These are phyloP conservation scores for Kradibia gibbosae DNA, from an alignment of 1,140 invertebrate genomes.

Conservation along the genomic window DNA sequence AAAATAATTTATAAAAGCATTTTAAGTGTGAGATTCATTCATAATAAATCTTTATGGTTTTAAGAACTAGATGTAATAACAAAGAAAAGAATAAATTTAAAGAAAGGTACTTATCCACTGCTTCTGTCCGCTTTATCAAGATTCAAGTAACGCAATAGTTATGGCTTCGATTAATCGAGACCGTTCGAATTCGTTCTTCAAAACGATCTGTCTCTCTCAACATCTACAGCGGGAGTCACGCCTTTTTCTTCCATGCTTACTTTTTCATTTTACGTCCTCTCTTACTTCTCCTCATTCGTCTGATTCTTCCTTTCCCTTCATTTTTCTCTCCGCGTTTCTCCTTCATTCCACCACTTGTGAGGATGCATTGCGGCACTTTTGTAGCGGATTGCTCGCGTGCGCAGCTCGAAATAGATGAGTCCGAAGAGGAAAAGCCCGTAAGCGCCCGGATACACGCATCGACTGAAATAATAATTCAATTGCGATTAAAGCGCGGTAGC, in stretches of 20 bases:
- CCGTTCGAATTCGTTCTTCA: not conserved
- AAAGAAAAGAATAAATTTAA: constrained; percentile 4
- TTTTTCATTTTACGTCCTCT: too few species aligned
- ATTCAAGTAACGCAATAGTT: constrained; percentile 30
- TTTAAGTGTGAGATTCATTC: constrained; percentile 1
- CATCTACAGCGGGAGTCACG: not conserved
- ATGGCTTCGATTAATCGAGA: constrained; percentile 31
- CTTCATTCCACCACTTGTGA: not conserved
- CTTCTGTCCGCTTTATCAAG: constrained; percentile 16
- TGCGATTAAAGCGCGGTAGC: constrained; percentile 51
- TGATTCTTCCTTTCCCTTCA: not conserved
- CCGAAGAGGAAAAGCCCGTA: constrained; percentile 21
- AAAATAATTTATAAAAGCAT: not conserved
- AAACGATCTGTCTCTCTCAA: constrained; percentile 21
- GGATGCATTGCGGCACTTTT: constrained; percentile 4
- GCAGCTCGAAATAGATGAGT: constrained; percentile 44
- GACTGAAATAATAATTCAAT: constrained; percentile 60
- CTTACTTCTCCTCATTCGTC: not conserved
- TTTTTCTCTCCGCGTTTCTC: not conserved
- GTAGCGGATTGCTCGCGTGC: constrained; percentile 20
- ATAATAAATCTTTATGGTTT: not conserved
- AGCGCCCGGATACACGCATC: constrained; percentile 47
- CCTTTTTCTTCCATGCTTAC: not conserved
- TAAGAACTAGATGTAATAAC: constrained; percentile 7
- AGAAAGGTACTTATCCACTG: constrained; percentile 18